Conservation (phyloP, 2,888 invertebrate genomes). For the Gymnocheta viridis region DNA sequence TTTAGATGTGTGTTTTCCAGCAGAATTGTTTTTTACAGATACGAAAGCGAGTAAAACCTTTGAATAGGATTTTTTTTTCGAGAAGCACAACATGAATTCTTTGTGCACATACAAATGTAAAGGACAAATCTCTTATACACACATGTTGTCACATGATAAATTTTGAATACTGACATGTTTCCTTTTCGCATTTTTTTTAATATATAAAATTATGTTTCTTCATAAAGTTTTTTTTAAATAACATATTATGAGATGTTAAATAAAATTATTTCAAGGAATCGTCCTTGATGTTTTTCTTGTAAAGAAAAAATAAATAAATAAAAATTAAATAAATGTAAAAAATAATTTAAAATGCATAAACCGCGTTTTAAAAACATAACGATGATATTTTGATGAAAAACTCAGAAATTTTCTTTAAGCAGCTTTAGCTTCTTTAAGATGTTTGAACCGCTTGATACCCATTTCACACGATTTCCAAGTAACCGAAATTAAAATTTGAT, state of each 20-base stretch:
- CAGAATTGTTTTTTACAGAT: constrained; percentile 46
- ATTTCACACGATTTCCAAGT: too few relatives aligned
- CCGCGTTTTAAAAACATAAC: neutral
- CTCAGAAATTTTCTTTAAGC: too few relatives aligned
- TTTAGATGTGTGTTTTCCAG: constrained; percentile 53
- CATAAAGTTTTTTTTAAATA: neutral
- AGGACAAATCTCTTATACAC: constrained; percentile 46
- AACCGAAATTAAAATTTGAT: too few relatives aligned
- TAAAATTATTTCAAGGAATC: neutral
- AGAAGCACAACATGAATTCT: neutral
- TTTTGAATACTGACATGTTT: constrained; percentile 50
- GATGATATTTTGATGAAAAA: too few relatives aligned
- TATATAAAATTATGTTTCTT: neutral
- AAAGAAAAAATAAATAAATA: neutral
- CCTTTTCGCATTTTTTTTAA: neutral
- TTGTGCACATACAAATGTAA: constrained; percentile 6
- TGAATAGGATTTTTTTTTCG: constrained; percentile 1
- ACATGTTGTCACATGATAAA: constrained; percentile 69
- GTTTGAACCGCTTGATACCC: too few relatives aligned
- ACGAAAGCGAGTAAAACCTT: neutral
- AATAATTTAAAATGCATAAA: neutral
- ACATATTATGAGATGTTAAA: neutral
- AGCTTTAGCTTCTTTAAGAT: too few relatives aligned
- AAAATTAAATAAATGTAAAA: neutral
- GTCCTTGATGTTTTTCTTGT: neutral